Evolutionary conservation across 2,113 vertebrate genomes (phyloP).

Genomic region (Columba livia): DNA sequence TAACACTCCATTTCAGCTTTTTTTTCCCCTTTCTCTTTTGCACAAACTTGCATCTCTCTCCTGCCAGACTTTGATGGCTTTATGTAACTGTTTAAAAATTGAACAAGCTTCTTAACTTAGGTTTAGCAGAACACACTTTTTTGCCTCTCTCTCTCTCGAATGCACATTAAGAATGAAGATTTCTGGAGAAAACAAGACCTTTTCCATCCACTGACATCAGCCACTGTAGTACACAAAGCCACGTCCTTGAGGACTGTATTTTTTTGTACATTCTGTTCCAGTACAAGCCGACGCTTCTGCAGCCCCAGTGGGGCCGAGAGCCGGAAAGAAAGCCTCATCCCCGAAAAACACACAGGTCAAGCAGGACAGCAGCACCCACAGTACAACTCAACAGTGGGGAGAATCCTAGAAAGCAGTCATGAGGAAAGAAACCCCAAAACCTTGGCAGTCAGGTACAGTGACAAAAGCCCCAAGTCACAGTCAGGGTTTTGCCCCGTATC

Average conservation of each 20-base stretch:
- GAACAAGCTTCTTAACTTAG: conserved; percentile 72
- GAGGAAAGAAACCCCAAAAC: not conserved
- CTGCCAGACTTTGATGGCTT: conserved; percentile 72
- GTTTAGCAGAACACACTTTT: conserved; percentile 56
- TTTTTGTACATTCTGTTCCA: conserved; percentile 55
- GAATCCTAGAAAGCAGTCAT: conserved; percentile 11
- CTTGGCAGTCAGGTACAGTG: not conserved
- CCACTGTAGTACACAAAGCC: conserved; percentile 29
- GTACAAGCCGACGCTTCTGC: not conserved
- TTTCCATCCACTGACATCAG: conserved; percentile 55
- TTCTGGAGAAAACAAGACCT: conserved; percentile 38
- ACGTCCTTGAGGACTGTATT: conserved; percentile 37
- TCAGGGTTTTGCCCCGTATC: not conserved
- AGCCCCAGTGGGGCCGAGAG: not conserved
- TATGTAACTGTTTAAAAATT: conserved; percentile 79
- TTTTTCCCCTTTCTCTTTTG: conserved; percentile 32
- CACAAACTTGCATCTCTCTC: conserved; percentile 52
- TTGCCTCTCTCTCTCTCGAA: conserved; percentile 5
- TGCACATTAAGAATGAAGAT: conserved; percentile 60
- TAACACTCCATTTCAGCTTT: conserved; percentile 48
- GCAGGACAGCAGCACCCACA: not conserved
- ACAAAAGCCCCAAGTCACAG: fast-evolving
- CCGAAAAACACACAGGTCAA: not conserved
- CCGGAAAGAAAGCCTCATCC: not conserved
- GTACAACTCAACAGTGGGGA: no score